phyloP scores from a whole-genome alignment of 2,888 invertebrate species.

The Rhingia rostrata region DNA sequence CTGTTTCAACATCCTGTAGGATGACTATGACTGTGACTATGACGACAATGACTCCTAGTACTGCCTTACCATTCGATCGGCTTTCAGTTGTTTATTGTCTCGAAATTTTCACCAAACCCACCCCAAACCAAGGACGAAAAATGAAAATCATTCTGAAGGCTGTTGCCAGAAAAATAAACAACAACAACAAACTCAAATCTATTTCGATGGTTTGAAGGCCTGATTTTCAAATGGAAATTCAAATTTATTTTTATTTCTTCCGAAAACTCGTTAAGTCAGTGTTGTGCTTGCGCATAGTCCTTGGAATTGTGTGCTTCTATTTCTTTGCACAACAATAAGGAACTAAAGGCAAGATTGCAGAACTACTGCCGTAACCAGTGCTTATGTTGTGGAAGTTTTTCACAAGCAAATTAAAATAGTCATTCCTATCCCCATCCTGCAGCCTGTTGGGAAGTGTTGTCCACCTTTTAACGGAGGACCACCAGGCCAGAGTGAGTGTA shows the following conservation, averaged over 20 bases:
- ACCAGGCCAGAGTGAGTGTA: slow-evolving; percentile 31
- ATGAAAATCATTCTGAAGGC: slow-evolving; percentile 33
- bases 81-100: slow-evolving; percentile 59
- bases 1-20: slow-evolving; percentile 55
- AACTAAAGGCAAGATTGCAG: background rate
- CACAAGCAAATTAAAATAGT: slow-evolving; percentile 68
- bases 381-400: slow-evolving; percentile 65
- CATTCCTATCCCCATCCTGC: slow-evolving; percentile 13
- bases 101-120: slow-evolving; percentile 22
- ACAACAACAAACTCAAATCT: slow-evolving; percentile 27
- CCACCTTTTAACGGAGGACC: slow-evolving; percentile 52
- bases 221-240: slow-evolving; percentile 53
- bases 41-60: slow-evolving; percentile 19
- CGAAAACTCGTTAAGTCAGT: slow-evolving; percentile 50
- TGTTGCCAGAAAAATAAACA: slow-evolving; percentile 18
- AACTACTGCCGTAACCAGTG: slow-evolving; percentile 48
- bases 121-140: background rate
- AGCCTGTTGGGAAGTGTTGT: slow-evolving; percentile 12
- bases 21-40: slow-evolving; percentile 30
- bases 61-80: slow-evolving; percentile 33
- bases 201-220: slow-evolving; percentile 46
- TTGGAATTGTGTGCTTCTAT: slow-evolving; percentile 30
- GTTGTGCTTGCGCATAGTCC: slow-evolving; percentile 13
- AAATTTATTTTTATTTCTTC: slow-evolving; percentile 56
- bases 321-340: slow-evolving; percentile 31